phyloP scores from a whole-genome alignment of 2,113 vertebrate species.

The Romanogobio albipinnatus region DNA sequence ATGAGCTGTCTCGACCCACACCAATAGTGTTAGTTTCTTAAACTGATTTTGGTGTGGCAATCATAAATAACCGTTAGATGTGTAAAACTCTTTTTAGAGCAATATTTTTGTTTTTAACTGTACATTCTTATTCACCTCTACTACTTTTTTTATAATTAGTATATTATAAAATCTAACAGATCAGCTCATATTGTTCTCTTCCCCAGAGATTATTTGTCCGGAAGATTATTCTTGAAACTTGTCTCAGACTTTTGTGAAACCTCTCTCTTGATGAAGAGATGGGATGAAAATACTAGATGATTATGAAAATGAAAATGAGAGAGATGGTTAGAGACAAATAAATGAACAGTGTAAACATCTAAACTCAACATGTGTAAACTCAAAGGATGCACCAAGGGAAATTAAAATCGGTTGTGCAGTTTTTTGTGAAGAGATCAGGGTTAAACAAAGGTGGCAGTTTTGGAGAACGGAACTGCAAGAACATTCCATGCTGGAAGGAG shows the following conservation, averaged over 20 bases:
- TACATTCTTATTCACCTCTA: not conserved
- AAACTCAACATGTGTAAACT: not conserved
- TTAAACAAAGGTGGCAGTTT: conserved; percentile 1
- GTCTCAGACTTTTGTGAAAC: not conserved
- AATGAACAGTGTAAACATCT: not conserved
- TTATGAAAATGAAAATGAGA: not conserved
- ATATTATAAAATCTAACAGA: not conserved
- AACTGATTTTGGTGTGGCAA: not conserved
- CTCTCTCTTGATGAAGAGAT: not conserved
- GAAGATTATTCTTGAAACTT: not conserved
- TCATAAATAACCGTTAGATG: not conserved
- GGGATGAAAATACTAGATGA: not conserved
- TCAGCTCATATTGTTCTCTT: not conserved
- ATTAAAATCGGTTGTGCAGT: not conserved
- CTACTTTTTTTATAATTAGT: not conserved
- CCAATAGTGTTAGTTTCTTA: not conserved
- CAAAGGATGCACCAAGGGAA: not conserved
- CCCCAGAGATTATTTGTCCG: not conserved
- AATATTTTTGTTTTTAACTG: not conserved
- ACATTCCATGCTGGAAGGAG: not conserved
- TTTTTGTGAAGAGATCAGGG: not conserved
- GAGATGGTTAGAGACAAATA: not conserved
- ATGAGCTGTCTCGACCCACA: not conserved
- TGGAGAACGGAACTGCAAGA: not conserved
- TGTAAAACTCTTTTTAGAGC: not conserved